These are phyloP conservation scores for Bucco capensis DNA, from an alignment of 2,113 vertebrate genomes.

Conservation along the genomic window DNA sequence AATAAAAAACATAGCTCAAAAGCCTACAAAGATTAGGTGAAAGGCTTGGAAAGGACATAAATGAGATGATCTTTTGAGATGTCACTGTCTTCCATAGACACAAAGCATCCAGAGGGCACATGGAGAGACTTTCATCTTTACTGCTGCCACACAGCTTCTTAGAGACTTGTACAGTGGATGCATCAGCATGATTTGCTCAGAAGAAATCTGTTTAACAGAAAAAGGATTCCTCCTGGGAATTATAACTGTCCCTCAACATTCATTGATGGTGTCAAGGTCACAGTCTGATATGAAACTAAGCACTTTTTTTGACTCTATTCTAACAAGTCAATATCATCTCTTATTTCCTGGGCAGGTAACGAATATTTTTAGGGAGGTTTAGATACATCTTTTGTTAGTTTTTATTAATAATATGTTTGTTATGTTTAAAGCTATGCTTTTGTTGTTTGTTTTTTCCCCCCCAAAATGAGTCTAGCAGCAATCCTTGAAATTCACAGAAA, in stretches of 20 bases:
- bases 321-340: not conserved
- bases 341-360: not conserved
- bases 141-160: not conserved
- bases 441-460: too few species aligned
- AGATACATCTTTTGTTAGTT: not conserved
- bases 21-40: not conserved
- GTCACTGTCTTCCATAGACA: not conserved
- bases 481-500: not conserved
- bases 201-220: constrained; percentile 1
- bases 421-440: too few species aligned
- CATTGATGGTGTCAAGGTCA: not conserved
- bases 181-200: not conserved
- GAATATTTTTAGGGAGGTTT: not conserved
- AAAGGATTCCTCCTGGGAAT: not conserved
- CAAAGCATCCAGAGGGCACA: not conserved
- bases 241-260: not conserved
- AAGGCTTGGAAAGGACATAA: not conserved
- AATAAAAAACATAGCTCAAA: not conserved
- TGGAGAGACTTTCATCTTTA: not conserved
- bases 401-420: not conserved
- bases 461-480: not conserved
- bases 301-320: not conserved
- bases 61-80: not conserved
- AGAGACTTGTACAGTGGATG: not conserved
- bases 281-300: not conserved